Base-by-base conservation (phyloP, 2,888 invertebrate genomes). In the Patella caerulea region DNA sequence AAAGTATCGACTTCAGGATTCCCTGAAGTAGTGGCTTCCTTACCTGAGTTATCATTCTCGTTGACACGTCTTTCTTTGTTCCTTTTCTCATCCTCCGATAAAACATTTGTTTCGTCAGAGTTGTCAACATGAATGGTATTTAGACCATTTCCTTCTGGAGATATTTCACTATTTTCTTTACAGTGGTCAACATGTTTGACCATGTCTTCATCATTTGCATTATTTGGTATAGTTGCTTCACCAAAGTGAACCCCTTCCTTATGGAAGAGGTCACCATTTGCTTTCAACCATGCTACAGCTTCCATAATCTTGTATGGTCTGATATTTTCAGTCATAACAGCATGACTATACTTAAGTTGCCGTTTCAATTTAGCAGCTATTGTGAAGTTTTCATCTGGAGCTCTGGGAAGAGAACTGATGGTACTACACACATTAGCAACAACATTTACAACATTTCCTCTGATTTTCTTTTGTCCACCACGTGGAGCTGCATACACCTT, bases 141-240 rank as follows among this genome's bases (percentile, higher is more conserved):
- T 24, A 24, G 1, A 24, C 24, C 24, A 1, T 1, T 24, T 24
- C 24, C 24, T 24, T 24, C 24, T 24, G 24, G 24, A 1, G 80
- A 73, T 72, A 65, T 24, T 2, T 71, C 24, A 11, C 80, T 45
- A 11, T 79, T 65, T 29, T 83, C 83, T 2, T 56, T 17, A 81
- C 24, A 24, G n/a, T n/a, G 1, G 24, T 24, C 24, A 24, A 24
- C 24, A 24, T 24, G 24, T 24, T 1, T 45, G 24, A 24, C 24
- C 24, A 24, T 24, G 24, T 24, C 24, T 24, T 24, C 24, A 24
- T 24, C 24, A 24, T 24, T 24, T 24, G 24, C 24, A 24, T 24
- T 24, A 24, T 34, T 12, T 34, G 55, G 29, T 17, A n/a, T 56
- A 5, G 15, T n/a, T 19, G 19, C 17, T 9, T 29, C 59, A 14